A percentile compares a stretch with the other conserved stretches of the same genome.
These are phyloP conservation scores for Frieseomelitta varia DNA, from an alignment of 1,140 invertebrate species.

Conservation along the genomic window DNA sequence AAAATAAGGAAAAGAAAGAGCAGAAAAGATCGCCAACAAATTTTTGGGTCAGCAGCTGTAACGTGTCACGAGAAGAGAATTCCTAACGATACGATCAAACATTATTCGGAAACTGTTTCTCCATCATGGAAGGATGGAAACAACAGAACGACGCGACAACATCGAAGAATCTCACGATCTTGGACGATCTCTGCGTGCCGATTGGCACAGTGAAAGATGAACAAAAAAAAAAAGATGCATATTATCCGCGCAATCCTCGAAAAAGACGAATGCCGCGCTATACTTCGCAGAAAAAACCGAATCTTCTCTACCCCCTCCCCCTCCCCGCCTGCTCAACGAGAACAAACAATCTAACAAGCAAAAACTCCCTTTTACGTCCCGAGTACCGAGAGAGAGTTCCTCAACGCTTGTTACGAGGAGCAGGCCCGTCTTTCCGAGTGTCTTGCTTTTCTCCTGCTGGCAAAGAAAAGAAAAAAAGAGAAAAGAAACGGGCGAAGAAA, in stretches of 20 bases:
- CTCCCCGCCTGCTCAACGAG: slow-evolving; percentile 29
- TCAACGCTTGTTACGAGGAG: slow-evolving; percentile 71
- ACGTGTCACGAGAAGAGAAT: not conserved
- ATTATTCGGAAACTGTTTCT: slow-evolving; percentile 20
- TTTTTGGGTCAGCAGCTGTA: not conserved
- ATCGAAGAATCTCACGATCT: slow-evolving; percentile 44
- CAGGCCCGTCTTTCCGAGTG: slow-evolving; percentile 32
- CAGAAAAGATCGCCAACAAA: not conserved
- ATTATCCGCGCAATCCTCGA: slow-evolving; percentile 22
- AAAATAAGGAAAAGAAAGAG: not conserved
- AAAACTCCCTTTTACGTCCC: slow-evolving; percentile 69
- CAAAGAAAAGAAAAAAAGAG: slow-evolving; percentile 8
- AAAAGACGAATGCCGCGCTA: slow-evolving; percentile 31
- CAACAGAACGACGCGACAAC: not conserved
- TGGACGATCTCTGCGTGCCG: not conserved
- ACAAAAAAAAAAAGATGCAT: slow-evolving; percentile 27
- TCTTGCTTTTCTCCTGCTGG: slow-evolving; percentile 30
- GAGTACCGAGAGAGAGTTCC: slow-evolving; percentile 50
- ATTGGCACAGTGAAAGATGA: slow-evolving; percentile 15
- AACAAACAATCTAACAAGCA: slow-evolving; percentile 77
- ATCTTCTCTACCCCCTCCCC: slow-evolving; percentile 15
- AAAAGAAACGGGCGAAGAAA: not conserved
- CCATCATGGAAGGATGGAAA: too few relatives aligned
- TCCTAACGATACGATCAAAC: not conserved
- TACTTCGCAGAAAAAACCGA: slow-evolving; percentile 30